Evolutionary conservation across 2,797 vertebrate species (phyloP), one percentile per base, ranked within the genome.

Genomic region (Leptoclinus maculatus): DNA sequence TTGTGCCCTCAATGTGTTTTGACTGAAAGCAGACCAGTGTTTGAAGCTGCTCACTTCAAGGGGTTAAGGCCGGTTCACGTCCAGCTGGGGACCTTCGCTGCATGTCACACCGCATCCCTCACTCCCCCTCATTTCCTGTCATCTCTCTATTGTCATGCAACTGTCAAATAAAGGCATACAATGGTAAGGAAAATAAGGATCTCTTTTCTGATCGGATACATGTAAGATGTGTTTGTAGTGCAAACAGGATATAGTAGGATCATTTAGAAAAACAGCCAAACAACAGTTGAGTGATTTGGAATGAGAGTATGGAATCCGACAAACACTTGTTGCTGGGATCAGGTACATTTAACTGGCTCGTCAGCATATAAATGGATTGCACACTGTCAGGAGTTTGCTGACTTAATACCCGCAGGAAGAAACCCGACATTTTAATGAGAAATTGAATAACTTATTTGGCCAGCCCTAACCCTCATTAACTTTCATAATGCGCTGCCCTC

Each of bases 351-450:
- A 58, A 41, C 49, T 63, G 14, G 5, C 60, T 81, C 71, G 41
- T 74, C 78, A 75, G 66, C 3, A 21, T 3, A 13, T 10, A 53
- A 13, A 25, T 25, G 11, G 45, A 32, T 32, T 78, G 68, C 10
- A 53, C 36, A 47, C 68, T 69, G 59, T 72, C 21, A 67, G 36
- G 45, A 65, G 34, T 57, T 51, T 38, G 73, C 47, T 59, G 73
- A 79, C 19, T 17, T 77, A 13, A 56, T 65, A 56, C 78, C 83
- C 14, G 25, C 49, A 38, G 71, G 86, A 66, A 16, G 16, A 71
- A 73, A 74, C 54, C 4, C 12, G 32, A 66, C 57, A 77, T 85
- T 87, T 86, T 85, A 90, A 90, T 89, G 85, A 89, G 84, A 80
- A 81, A 85, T 69, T 79, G 82, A 79, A 88, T 85, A 84, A 88